Percentiles rank a stretch among this genome's conserved stretches.
phyloP scores from a whole-genome alignment of 2,888 invertebrate species.

The Stomorhina lunata region DNA sequence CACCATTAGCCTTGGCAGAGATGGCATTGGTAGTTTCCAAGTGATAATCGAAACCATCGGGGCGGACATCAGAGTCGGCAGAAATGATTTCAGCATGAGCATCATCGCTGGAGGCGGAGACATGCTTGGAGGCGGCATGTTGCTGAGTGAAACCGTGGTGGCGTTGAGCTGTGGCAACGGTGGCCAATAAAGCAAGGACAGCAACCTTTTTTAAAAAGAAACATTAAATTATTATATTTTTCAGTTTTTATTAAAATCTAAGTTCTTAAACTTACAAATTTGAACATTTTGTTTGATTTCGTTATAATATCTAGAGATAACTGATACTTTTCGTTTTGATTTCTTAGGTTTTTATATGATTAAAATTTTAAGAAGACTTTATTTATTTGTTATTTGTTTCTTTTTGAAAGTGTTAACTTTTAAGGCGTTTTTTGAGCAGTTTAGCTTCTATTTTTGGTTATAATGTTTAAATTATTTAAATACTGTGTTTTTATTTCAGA shows the following conservation, averaged over 20 bases:
- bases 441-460: no score
- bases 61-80: conserved; percentile 67
- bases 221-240: neutral
- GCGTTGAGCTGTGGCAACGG: neutral
- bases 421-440: no score
- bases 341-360: conserved; percentile 19
- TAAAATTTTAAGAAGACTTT: no score
- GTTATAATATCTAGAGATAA: neutral
- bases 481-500: no score
- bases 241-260: neutral
- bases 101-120: conserved; percentile 58
- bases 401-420: no score
- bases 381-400: no score
- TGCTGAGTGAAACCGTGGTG: neutral
- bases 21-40: conserved; percentile 70
- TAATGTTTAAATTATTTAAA: no score
- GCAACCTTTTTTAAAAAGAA: neutral
- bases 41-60: conserved; percentile 70
- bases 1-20: conserved; percentile 65
- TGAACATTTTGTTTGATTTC: conserved; percentile 6
- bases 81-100: conserved; percentile 66
- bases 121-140: neutral
- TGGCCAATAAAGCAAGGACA: conserved; percentile 34
- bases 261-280: conserved; percentile 3
- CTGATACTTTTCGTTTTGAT: neutral